phyloP scores from a whole-genome alignment of 2,888 invertebrate genomes.

The Crossocerus cetratus region DNA sequence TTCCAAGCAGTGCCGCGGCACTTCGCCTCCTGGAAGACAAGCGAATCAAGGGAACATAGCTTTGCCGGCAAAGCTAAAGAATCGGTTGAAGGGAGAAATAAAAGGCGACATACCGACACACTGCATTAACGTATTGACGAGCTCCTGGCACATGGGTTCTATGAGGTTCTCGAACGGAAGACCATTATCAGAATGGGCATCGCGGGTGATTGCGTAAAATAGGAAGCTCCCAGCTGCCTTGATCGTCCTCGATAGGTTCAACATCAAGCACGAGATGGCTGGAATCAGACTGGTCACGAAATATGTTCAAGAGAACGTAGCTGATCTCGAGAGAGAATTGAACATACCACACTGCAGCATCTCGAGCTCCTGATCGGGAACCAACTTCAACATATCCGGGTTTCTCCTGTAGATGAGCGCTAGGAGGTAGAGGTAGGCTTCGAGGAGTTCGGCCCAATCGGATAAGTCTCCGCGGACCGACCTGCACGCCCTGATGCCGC shows the following conservation, averaged over 20 bases:
- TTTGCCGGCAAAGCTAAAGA: no score
- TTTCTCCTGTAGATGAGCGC: conserved; percentile 84
- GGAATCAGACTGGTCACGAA: conserved; percentile 35
- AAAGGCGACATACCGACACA: conserved; percentile 77
- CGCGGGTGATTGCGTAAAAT: conserved; percentile 80
- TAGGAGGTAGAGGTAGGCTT: conserved; percentile 83
- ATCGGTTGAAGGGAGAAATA: neutral
- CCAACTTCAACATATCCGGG: conserved; percentile 71
- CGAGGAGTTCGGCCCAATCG: conserved; percentile 84
- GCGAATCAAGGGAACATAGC: no score
- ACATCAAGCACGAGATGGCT: conserved; percentile 81
- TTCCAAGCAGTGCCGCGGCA: conserved; percentile 81
- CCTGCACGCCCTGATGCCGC: conserved; percentile 69
- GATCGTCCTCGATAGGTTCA: conserved; percentile 81
- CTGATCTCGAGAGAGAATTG: neutral
- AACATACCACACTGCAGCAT: conserved; percentile 75
- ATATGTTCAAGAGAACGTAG: no score
- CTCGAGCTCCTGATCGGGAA: conserved; percentile 74
- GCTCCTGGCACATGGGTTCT: conserved; percentile 80
- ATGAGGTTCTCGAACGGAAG: conserved; percentile 79
- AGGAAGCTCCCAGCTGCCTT: conserved; percentile 82
- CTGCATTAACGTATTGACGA: conserved; percentile 80
- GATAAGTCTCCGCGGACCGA: conserved; percentile 76
- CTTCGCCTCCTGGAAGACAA: conserved; percentile 78
- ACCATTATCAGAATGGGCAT: no score